Evolutionary conservation across 2,113 vertebrate species (phyloP), one percentile per base, ranked within the genome.

Genomic region (Pedetes capensis): DNA sequence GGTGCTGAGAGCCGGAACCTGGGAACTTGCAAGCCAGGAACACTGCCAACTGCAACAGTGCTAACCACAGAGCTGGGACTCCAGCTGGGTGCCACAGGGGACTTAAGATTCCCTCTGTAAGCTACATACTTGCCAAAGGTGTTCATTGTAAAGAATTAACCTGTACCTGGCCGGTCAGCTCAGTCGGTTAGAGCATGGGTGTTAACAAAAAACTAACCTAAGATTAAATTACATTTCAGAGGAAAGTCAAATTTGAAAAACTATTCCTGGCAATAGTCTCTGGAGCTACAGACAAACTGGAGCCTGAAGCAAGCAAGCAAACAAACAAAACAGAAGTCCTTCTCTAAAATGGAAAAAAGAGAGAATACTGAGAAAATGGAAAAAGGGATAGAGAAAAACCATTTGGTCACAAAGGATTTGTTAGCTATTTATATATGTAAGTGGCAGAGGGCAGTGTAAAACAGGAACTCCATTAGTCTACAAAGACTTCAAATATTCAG

Each of bases 161-260:
- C 80, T 17, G 37, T n/a, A n/a, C n/a, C n/a, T n/a, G n/a, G n/a
- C n/a, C n/a, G n/a, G n/a, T n/a, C n/a, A n/a, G n/a, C n/a, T n/a
- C n/a, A n/a, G n/a, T n/a, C n/a, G n/a, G n/a, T n/a, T n/a, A n/a
- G n/a, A n/a, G n/a, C n/a, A n/a, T n/a, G n/a, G n/a, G n/a, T n/a
- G n/a, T n/a, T n/a, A n/a, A n/a, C n/a, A 49, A 80, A 78, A 32
- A 87, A 89, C 44, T 17, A 90, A 32, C 25, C 80, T 17, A 34
- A 55, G 23, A 87, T 42, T 76, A 90, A 88, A 64, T 78, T 66
- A 47, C 25, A 10, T 49, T 59, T 74, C 69, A 74, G 76, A 47
- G 49, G n/a, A 89, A 87, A 93, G 78, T 10, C 16, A 75, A 93
- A 69, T 61, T 49, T 71, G 27, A 89, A 74, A 82, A 90, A 53